A percentile compares a stretch with the other conserved stretches of the same genome.
Evolutionary conservation across 2,888 invertebrate species (phyloP).

Genomic region (Carcina quercana): DNA sequence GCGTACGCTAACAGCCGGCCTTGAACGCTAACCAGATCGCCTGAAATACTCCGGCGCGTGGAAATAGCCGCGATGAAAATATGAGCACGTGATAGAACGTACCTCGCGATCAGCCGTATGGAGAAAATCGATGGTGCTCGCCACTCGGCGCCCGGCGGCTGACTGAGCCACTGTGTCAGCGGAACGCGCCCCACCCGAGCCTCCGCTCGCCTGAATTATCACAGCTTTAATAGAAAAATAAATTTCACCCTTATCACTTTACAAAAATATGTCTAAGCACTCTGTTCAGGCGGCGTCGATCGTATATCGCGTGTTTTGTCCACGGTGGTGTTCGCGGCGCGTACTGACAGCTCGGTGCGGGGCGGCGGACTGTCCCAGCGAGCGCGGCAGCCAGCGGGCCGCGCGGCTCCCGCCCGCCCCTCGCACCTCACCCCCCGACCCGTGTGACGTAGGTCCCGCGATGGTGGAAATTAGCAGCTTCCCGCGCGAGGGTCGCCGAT

Average conservation of each 20-base stretch:
- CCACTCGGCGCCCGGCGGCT: conserved; percentile 68
- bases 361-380: conserved; percentile 58
- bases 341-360: conserved; percentile 50
- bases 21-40: conserved; percentile 67
- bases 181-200: conserved; percentile 67
- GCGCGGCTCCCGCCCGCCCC: conserved; percentile 40
- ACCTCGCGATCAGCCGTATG: conserved; percentile 63
- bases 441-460: conserved; percentile 57
- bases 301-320: conserved; percentile 38
- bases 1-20: conserved; percentile 66
- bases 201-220: conserved; percentile 58
- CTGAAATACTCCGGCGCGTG: conserved; percentile 65
- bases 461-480: conserved; percentile 73
- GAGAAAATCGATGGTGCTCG: conserved; percentile 71
- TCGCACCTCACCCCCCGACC: conserved; percentile 47
- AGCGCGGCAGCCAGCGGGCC: conserved; percentile 30
- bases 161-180: conserved; percentile 77
- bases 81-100: conserved; percentile 67
- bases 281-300: conserved; percentile 43
- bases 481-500: conserved; percentile 72
- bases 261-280: conserved; percentile 35
- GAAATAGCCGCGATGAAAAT: conserved; percentile 68
- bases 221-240: conserved; percentile 53
- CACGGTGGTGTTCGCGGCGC: conserved; percentile 44
- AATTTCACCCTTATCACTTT: conserved; percentile 45